Base-by-base conservation (phyloP, 2,113 vertebrate species). In the Leptobrachium leishanense region DNA sequence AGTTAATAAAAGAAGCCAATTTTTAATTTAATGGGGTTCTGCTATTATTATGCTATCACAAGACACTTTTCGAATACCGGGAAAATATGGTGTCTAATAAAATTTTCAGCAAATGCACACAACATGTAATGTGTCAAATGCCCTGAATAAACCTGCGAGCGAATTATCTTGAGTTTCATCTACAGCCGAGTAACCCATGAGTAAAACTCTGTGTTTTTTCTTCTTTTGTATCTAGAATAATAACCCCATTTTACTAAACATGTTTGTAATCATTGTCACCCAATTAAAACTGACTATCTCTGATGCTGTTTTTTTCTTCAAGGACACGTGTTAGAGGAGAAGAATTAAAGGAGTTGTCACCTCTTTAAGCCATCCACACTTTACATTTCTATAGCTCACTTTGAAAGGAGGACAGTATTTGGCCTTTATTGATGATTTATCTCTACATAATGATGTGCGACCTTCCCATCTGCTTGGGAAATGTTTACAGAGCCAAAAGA, bases 21-120 rank as follows among this genome's bases (percentile, higher is more conserved):
- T 72, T 79, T 70, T 65, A 79, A 79, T 69, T 43, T 69, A 44
- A n/a, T 44, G 3, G 44, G 55, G 55, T 59, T 59, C 55, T 59
- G 55, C 13, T 10, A 11, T 59, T 15, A 59, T 59, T 10, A 59
- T 64, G n/a, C 62, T 64, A 64, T 39, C 62, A 64, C 13, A 15
- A 15, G 55, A 13, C 55, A 59, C 55, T 59, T 59, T 59, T 59
- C 3, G 13, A 59, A 59, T 59, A 70, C 63, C 46, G n/a, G 76
- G 3, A 68, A 68, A 53, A 31, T 72, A 54, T 41, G 15, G 70
- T 44, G 59, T n/a, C 43, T 40, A 76, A 20, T 68, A 54, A 65
- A 62, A 69, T 69, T 68, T 2, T 39, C 15, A 68, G 31, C 67
- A 59, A 31, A n/a, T 71, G 69, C 54, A 46, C 50, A 71, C n/a